phyloP scores from a whole-genome alignment of 2,888 invertebrate genomes.

The Aquatica leii region DNA sequence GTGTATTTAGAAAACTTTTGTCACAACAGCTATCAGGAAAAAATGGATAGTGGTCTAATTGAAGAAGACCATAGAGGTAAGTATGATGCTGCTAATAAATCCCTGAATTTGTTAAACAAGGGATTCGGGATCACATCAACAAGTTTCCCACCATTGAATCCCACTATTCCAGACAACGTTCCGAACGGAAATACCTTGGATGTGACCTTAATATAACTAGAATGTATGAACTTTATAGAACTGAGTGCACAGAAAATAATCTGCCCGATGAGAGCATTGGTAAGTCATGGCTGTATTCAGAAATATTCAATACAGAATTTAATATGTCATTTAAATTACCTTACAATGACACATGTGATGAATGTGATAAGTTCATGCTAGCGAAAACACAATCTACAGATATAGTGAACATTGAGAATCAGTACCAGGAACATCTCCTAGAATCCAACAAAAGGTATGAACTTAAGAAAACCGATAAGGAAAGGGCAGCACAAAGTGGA shows the following conservation, averaged over 20 bases:
- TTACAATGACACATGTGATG: conserved; percentile 15
- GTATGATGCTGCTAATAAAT: not conserved
- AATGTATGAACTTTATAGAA: conserved; percentile 12
- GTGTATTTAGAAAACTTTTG: conserved; percentile 3
- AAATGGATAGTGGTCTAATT: not conserved
- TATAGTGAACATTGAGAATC: not conserved
- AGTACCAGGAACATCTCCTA: not conserved
- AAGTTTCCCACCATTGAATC: no score
- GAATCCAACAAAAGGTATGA: not conserved
- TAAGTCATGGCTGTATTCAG: conserved; percentile 11
- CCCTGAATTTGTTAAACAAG: not conserved
- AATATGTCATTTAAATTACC: conserved; percentile 12
- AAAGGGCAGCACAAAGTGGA: not conserved
- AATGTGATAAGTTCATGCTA: no score
- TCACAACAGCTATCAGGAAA: not conserved
- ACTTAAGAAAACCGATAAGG: conserved; percentile 1
- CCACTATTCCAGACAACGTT: conserved; percentile 16
- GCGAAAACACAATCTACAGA: conserved; percentile 3
- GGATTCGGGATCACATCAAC: not conserved
- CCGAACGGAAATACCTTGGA: not conserved
- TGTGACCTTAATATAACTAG: conserved; percentile 5
- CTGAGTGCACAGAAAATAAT: conserved; percentile 11
- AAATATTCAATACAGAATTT: conserved; percentile 9
- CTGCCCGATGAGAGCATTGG: not conserved
- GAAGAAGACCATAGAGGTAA: not conserved